Evolutionary conservation across 2,113 vertebrate genomes (phyloP).

Genomic region (Centrocercus urophasianus): DNA sequence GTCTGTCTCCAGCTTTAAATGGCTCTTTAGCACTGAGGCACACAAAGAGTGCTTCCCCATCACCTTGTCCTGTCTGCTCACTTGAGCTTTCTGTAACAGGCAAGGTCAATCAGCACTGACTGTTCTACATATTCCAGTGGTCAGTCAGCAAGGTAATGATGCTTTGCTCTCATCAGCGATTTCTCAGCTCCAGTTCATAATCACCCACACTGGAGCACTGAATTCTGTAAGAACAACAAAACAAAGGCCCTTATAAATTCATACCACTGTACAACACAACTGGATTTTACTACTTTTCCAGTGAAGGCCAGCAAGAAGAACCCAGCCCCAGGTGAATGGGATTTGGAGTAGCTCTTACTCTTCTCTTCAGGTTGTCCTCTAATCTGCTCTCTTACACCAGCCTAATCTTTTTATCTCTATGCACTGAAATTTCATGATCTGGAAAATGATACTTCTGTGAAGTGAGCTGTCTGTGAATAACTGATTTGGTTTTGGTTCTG

Average conservation of each 20-base stretch:
- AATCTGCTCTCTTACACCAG: slow-evolving; percentile 40
- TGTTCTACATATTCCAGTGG: background rate
- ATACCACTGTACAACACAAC: background rate
- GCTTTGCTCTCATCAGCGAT: background rate
- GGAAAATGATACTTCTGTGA: slow-evolving; percentile 35
- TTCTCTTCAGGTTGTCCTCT: slow-evolving; percentile 3
- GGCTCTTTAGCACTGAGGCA: fast-evolving
- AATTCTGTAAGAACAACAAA: background rate
- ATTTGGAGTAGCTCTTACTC: slow-evolving; percentile 23
- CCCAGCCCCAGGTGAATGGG: background rate
- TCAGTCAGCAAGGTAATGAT: fast-evolving
- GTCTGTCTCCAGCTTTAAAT: background rate
- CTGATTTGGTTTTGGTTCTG: slow-evolving; percentile 2
- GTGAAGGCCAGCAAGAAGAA: background rate
- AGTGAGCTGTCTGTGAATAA: slow-evolving; percentile 13
- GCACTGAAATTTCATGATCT: slow-evolving; percentile 47
- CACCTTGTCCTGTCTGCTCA: background rate
- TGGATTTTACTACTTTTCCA: background rate
- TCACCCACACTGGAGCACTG: background rate
- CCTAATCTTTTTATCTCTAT: slow-evolving; percentile 42
- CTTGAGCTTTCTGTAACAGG: background rate
- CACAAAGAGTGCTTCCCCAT: background rate
- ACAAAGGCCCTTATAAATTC: background rate
- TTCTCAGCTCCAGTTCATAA: background rate
- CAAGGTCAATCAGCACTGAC: background rate